Evolutionary conservation across 2,113 vertebrate species (phyloP), one percentile per base, ranked within the genome.

Genomic region (Zingel zingel): DNA sequence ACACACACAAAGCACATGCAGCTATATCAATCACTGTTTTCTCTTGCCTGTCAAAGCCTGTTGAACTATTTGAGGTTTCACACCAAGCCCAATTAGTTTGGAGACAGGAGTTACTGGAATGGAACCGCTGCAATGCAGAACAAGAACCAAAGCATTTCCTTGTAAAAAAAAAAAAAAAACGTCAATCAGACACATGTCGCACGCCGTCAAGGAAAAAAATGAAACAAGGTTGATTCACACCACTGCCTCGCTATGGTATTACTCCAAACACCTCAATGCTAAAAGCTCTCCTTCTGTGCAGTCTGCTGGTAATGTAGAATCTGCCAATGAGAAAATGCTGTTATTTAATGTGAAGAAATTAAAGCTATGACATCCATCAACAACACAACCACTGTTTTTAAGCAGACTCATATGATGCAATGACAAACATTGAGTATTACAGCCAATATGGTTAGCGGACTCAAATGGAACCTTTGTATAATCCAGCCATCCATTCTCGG

Each of bases 21-120:
- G 77, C 85, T 86, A 74, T 83, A 86, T 65, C 82, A 82, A 83
- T 86, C 79, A 69, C 76, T 81, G 74, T 84, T 88, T 92, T 82
- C 71, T 77, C 75, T 77, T 54, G 66, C 80, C 89, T 88, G 91
- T 89, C 92, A 89, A 79, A 88, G 86, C 81, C 84, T 66, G 81
- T 78, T 84, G 82, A 86, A 77, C 87, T 87, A 86, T 86, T 78
- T 84, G 68, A 89, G 82, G 64, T 90, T 91, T 88, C 82, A 89
- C 82, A 90, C 91, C 70, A 87, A 90, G 88, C 86, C 88, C 91
- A 95, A 94, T 94, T 95, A 95, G 86, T 89, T 92, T 79, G 80
- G 73, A 90, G 87, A 86, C 91, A 93, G 85, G 83, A 85, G 78
- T 94, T 86, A 93, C 69, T 93, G 90, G 83, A 85, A 94, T 78